A percentile compares a stretch with the other conserved stretches of the same genome.
phyloP scores from a whole-genome alignment of 2,888 invertebrate genomes.

The Campoletis raptor region DNA sequence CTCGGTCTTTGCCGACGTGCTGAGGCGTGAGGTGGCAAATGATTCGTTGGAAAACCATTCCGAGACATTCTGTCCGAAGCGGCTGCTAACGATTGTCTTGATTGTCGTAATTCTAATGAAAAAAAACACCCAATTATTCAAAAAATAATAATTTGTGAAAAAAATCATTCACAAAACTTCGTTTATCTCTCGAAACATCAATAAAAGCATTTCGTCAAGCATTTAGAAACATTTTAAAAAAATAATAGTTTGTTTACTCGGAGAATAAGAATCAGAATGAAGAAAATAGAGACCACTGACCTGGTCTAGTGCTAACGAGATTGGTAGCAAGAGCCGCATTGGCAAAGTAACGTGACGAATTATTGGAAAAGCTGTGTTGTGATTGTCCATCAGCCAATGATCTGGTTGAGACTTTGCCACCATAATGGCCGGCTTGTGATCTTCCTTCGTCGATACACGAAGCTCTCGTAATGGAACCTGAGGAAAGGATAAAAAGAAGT shows the following conservation, averaged over 20 bases:
- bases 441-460: constrained; percentile 90
- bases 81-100: constrained; percentile 93
- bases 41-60: constrained; percentile 89
- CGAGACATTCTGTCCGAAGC: constrained; percentile 93
- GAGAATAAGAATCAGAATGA: background rate
- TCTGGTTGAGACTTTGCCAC: constrained; percentile 87
- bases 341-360: constrained; percentile 91
- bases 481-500: background rate
- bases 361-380: constrained; percentile 94
- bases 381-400: constrained; percentile 96
- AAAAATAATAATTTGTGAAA: background rate
- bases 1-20: constrained; percentile 90
- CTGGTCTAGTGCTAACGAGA: constrained; percentile 91
- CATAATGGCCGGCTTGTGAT: constrained; percentile 89
- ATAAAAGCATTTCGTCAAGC: background rate
- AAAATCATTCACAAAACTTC: background rate
- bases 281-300: constrained; percentile 77
- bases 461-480: constrained; percentile 84
- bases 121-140: background rate
- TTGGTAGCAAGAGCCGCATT: constrained; percentile 90
- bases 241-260: background rate
- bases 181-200: background rate
- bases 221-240: background rate
- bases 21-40: constrained; percentile 86
- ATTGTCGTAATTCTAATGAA: constrained; percentile 92